Base-by-base conservation (phyloP, 2,888 invertebrate genomes). In the Perizoma affinitatum region DNA sequence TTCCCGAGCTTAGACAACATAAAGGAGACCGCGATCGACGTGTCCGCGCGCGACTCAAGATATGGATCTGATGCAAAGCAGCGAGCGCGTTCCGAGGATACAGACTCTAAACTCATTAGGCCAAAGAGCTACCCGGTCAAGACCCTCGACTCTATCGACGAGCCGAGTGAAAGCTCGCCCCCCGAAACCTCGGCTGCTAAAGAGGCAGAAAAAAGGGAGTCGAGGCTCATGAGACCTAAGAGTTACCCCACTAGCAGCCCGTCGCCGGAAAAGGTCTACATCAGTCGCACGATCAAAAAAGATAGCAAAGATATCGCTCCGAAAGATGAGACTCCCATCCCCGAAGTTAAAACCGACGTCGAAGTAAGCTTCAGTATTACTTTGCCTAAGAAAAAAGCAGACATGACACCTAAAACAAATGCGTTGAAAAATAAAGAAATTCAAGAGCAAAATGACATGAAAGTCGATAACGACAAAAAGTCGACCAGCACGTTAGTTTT, bases 121-220 rank as follows among this genome's bases (percentile, higher is more conserved):
- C 94, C 94, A 5, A 94, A 93, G 72, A 94, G 94, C 72, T 94
- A 94, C 73, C 94, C 94, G 6, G 90, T 88, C 0, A 89, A 90
- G 76, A 80, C 83, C 60, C 67, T 84, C 54, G 86, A 87, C 64
- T 73, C 79, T 10, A 83, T 82, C 62, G 86, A 86, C 36, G 84
- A 84, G 59, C 76, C 80, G 33, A 64, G 64, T 54, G 77, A 83
- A 57, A 78, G 70, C 58, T 61, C 59, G 9, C 60, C 72, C 36
- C 72, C 80, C 2, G 80, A 84, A 58, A 74, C 66, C 63, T 67
- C 67, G 11, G 69, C 74, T 38, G 70, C 66, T 58, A 80, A 76
- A 65, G 82, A 83, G 42, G 63, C 59, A 58, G 82, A 84, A 52
- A 79, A 73, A 35, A 78, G 82, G 58, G 92, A 92, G 74, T 92